Evolutionary conservation across 2,888 invertebrate genomes (phyloP), one percentile per base, ranked within the genome.

Genomic region (Ichneumon xanthorius): DNA sequence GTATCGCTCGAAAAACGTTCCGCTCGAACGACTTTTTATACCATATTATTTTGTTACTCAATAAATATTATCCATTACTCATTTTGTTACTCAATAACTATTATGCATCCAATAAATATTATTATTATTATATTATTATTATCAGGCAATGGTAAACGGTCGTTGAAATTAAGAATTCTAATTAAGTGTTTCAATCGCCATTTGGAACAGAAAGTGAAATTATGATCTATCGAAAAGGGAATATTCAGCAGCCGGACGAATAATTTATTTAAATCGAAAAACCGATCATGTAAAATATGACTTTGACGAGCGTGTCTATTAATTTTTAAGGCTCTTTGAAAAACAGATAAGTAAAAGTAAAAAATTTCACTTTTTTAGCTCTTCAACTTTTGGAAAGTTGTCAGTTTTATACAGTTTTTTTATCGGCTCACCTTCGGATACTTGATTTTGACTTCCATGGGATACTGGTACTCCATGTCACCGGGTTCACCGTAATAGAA

Each of bases 361-460:
- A 40, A 40, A 11, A 40, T 11, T 0, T 50, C 14, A n/a, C 14
- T 4, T 14, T n/a, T 50, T n/a, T 14, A n/a, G 14, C 4, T 22
- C 14, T 61, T 3, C 26, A 26, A 26, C 26, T 26, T 26, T 26
- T 0, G 30, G 5, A 61, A 61, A 16, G 11, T 5, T 14, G 3
- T 30, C 22, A 22, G 30, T 33, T 4, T 33, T 63, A 33, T 33
- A 33, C 7, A 63, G n/a, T n/a, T 11, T 6, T 0, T 37, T 55
- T 14, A 73, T 16, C 0, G 16, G 40, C 77, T 33, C 92, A 96
- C 97, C 95, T 97, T 98, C 6, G 97, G 97, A 94, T 97, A 98
- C 90, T 96, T 96, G 83, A 97, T 95, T 65, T 95, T 94, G 19
- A 96, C 94, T 82, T 96, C 94, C 78, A 95, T 93, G 0, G 97